phyloP scores from a whole-genome alignment of 1,140 invertebrate genomes.

The Coptotermes formosanus region DNA sequence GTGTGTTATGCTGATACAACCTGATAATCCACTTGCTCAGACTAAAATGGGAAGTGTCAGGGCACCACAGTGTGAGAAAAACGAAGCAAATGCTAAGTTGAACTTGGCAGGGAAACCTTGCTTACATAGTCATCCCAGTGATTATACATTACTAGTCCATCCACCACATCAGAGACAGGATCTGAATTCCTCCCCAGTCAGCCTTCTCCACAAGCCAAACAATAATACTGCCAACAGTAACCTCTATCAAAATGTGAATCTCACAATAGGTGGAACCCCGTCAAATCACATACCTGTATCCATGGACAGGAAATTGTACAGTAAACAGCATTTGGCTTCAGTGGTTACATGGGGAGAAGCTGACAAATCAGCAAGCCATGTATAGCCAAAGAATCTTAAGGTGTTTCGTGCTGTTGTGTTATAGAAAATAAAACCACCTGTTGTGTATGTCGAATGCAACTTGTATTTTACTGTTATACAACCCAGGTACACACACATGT shows the following conservation, averaged over 20 bases:
- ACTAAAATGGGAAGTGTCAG: not conserved
- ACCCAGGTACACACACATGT: too few relatives aligned
- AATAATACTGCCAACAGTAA: slow-evolving; percentile 24
- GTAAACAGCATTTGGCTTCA: slow-evolving; percentile 20
- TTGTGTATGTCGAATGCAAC: too few relatives aligned
- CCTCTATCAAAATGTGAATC: slow-evolving; percentile 35
- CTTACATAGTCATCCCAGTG: not conserved
- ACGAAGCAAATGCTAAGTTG: slow-evolving; percentile 24
- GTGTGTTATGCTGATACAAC: too few relatives aligned
- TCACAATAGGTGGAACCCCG: slow-evolving; percentile 6
- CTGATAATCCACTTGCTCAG: not conserved
- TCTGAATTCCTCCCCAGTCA: not conserved
- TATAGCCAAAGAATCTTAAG: slow-evolving; percentile 3
- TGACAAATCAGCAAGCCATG: slow-evolving; percentile 23
- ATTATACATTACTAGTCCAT: slow-evolving; percentile 4
- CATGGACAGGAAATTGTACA: not conserved
- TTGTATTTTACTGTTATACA: too few relatives aligned
- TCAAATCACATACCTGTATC: not conserved
- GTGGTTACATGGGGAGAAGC: slow-evolving; percentile 19
- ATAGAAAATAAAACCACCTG: too few relatives aligned
- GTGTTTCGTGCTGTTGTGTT: too few relatives aligned
- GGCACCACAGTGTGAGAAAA: slow-evolving; percentile 5
- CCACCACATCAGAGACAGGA: slow-evolving; percentile 13
- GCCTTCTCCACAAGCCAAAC: slow-evolving; percentile 19
- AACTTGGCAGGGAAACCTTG: slow-evolving; percentile 14